phyloP scores from a whole-genome alignment of 2,797 vertebrate genomes.

The Anomalospiza imberbis region DNA sequence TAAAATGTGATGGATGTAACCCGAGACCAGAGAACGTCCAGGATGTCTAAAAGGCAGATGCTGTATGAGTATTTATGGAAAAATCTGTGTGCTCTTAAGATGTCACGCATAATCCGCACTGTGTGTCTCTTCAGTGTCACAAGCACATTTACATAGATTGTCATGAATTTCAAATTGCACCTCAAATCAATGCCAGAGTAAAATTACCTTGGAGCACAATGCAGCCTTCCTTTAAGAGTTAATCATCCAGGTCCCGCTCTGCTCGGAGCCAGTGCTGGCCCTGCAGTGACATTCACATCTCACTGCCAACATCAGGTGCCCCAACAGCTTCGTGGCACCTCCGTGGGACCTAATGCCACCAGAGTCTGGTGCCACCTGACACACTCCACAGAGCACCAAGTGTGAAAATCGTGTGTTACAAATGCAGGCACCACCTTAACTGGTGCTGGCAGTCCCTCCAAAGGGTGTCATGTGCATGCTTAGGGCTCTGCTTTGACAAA shows the following conservation, averaged over 20 bases:
- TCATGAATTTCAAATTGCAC: slow-evolving; percentile 76
- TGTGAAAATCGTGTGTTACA: accelerated
- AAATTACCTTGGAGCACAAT: slow-evolving; percentile 70
- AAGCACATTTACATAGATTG: slow-evolving; percentile 77
- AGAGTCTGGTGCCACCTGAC: background rate
- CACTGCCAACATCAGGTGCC: accelerated
- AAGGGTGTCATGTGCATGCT: background rate
- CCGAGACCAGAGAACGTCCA: slow-evolving; percentile 26
- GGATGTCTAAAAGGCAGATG: slow-evolving; percentile 66
- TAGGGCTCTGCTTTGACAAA: background rate
- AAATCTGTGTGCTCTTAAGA: slow-evolving; percentile 75
- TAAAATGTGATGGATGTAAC: slow-evolving; percentile 37
- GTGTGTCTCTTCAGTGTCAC: slow-evolving; percentile 76
- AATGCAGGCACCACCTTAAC: background rate
- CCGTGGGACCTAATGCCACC: background rate
- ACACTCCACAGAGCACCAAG: background rate
- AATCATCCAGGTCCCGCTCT: background rate
- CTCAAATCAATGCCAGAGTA: slow-evolving; percentile 71
- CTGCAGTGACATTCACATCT: background rate
- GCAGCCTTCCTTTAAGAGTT: slow-evolving; percentile 64
- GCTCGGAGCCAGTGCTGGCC: background rate
- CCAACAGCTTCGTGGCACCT: accelerated
- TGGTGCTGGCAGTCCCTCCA: accelerated
- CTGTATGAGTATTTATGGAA: slow-evolving; percentile 71
- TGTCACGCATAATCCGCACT: slow-evolving; percentile 73